A percentile compares a stretch with the other conserved stretches of the same genome.
phyloP scores from a whole-genome alignment of 2,888 invertebrate genomes.

The Zelleria hepariella region DNA sequence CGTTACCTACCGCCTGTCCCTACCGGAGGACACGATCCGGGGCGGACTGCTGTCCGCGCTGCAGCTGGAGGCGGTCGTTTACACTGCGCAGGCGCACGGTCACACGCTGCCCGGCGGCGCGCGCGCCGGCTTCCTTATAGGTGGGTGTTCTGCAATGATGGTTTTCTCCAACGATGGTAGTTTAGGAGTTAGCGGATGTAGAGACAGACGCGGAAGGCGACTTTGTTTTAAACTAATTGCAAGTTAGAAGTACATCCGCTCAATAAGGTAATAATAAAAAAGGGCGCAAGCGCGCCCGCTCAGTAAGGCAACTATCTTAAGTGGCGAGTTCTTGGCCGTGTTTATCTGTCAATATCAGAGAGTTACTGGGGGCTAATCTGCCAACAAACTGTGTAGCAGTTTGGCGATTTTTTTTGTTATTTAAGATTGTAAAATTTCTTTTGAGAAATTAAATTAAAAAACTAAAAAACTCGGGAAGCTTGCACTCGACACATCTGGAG shows the following conservation, averaged over 20 bases:
- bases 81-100: conserved; percentile 97
- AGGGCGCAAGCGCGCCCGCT: neutral
- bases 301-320: conserved; percentile 82
- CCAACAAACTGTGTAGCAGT: too few relatives aligned
- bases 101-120: conserved; percentile 90
- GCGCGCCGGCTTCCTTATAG: conserved; percentile 95
- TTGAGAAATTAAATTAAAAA: too few relatives aligned
- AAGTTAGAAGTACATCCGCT: conserved; percentile 91
- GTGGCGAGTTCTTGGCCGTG: too few relatives aligned
- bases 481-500: too few relatives aligned
- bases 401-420: too few relatives aligned
- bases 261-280: conserved; percentile 86
- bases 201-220: conserved; percentile 99
- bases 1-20: conserved; percentile 87
- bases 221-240: conserved; percentile 90
- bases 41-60: conserved; percentile 92
- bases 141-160: conserved; percentile 63
- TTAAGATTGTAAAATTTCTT: too few relatives aligned
- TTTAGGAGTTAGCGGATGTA: too few relatives aligned
- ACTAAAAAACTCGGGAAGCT: too few relatives aligned
- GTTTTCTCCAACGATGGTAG: too few relatives aligned
- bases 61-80: conserved; percentile 97
- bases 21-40: conserved; percentile 88
- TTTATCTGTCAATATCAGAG: too few relatives aligned
- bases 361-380: too few relatives aligned